Percentiles rank a stretch among this genome's conserved stretches.
These are phyloP conservation scores for Pseudoips prasinana DNA, from an alignment of 2,888 invertebrate species.

Conservation along the genomic window DNA sequence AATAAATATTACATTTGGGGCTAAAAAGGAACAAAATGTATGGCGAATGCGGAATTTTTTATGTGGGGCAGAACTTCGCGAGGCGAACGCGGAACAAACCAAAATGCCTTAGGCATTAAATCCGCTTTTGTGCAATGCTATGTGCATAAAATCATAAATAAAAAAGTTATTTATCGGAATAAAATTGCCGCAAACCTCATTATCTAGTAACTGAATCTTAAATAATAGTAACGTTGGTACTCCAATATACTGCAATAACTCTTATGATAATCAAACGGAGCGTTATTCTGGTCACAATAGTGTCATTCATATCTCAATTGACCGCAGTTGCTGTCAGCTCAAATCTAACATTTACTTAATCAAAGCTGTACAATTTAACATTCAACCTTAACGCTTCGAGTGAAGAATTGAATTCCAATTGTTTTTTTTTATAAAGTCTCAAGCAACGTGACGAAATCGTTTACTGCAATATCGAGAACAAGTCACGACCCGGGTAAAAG, in stretches of 20 bases:
- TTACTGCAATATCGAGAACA: constrained; percentile 39
- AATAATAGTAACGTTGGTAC: too few species aligned
- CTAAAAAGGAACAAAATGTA: too few species aligned
- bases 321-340: constrained; percentile 47
- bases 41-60: too few species aligned
- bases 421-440: constrained; percentile 9
- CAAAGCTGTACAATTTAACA: constrained; percentile 9
- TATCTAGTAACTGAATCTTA: too few species aligned
- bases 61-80: too few species aligned
- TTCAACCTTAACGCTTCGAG: constrained; percentile 17
- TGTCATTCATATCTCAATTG: constrained; percentile 65
- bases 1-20: too few species aligned
- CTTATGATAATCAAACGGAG: constrained; percentile 34
- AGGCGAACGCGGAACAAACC: too few species aligned
- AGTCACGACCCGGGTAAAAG: constrained; percentile 43
- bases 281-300: constrained; percentile 50
- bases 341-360: constrained; percentile 46
- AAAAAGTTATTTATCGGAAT: too few species aligned
- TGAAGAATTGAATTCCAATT: constrained; percentile 11
- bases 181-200: too few species aligned
- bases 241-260: constrained; percentile 32
- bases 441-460: constrained; percentile 45
- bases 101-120: too few species aligned
- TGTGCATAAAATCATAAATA: too few species aligned
- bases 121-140: too few species aligned